phyloP scores from a whole-genome alignment of 2,113 vertebrate species.

The Neopipo cinnamomea region DNA sequence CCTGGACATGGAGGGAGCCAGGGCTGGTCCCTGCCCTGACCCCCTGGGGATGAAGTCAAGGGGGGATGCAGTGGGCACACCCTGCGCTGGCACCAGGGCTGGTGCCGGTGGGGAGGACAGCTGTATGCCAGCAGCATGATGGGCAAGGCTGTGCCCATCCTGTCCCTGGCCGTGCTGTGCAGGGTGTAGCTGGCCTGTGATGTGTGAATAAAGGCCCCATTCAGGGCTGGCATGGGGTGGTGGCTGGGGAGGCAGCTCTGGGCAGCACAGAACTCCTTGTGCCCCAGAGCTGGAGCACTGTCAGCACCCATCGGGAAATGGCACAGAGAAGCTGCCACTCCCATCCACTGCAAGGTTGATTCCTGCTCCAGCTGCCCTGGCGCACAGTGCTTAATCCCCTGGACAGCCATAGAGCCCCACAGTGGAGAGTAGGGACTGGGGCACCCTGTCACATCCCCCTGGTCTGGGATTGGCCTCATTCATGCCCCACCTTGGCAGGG shows the following conservation, averaged over 20 bases:
- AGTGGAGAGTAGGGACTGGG: background rate
- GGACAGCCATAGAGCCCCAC: rapidly evolving
- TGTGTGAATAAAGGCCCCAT: slow-evolving; percentile 1
- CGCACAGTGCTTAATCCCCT: background rate
- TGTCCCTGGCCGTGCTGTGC: rapidly evolving
- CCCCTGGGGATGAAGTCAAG: background rate
- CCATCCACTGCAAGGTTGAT: rapidly evolving
- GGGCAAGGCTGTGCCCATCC: rapidly evolving
- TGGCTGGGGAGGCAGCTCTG: background rate
- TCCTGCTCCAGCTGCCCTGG: rapidly evolving
- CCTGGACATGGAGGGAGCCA: background rate
- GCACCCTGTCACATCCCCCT: rapidly evolving
- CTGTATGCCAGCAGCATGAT: rapidly evolving
- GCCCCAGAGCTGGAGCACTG: background rate
- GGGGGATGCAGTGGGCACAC: background rate
- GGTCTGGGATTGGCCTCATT: background rate
- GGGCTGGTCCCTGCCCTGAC: background rate
- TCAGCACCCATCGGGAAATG: rapidly evolving
- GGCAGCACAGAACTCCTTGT: rapidly evolving
- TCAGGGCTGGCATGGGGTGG: background rate
- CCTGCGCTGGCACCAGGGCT: background rate
- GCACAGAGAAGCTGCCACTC: background rate
- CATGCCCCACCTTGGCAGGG: slow-evolving; percentile 69
- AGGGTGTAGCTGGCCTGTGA: background rate
- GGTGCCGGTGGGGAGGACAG: rapidly evolving